Base-by-base conservation (phyloP, 2,888 invertebrate genomes). In the Eupeodes latifasciatus region DNA sequence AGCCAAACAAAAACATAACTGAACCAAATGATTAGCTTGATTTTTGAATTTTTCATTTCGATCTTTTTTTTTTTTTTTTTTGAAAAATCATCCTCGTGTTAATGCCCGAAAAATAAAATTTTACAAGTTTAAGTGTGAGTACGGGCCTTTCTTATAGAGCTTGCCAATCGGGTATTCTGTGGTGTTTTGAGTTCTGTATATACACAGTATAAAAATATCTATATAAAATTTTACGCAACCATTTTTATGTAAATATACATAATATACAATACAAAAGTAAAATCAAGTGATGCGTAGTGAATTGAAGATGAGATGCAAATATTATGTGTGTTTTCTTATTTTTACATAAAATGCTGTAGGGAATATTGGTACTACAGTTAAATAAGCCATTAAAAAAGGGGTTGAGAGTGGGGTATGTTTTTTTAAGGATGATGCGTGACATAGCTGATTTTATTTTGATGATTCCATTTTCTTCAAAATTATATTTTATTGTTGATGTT, bases 21-120 rank as follows among this genome's bases (percentile, higher is more conserved):
- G 14, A 69, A 44, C 67, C 69, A 76, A 80, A 67, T 69, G 53
- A 84, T 80, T 80, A 84, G 62, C 66, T 61, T 55, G 74, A 84
- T 84, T 84, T 84, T 44, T 34, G 40, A 40, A 40, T 40, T 40
- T 40, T 40, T 40, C 27, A 40, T 40, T 40, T 40, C 1, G 9
- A 1, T 40, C 40, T 5, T 40, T 0, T 40, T 40, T 27, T 27
- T n/a, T 27, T 27, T 27, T 27, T 27, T 27, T 27, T 27, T 40
- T 40, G 40, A 40, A 40, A 71, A 55, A 40, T 9, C 71, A 55
- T 34, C 19, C 6, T 10, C 14, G 36, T 36, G 53, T 69, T 53
- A 16, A 69, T 69, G 53, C 40, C 51, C 27, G 47, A 27, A 53
- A 53, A 11, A 53, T n/a, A 59, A 36, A 14, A 47, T 10, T 47